Evolutionary conservation across 2,113 vertebrate species (phyloP), one percentile per base, ranked within the genome.

Genomic region (Madoqua kirkii): DNA sequence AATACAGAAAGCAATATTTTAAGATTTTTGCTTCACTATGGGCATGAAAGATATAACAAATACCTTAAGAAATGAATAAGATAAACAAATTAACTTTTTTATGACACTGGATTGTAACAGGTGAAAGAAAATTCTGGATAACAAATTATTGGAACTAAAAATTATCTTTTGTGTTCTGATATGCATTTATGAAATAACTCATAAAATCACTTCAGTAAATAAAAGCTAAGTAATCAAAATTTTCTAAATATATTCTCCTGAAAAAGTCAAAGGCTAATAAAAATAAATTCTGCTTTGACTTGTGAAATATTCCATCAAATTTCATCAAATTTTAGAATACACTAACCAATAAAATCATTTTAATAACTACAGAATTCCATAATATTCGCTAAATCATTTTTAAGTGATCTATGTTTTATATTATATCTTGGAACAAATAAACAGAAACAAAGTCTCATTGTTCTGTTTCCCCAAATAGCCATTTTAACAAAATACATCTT

Each of bases 241-340:
- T 89, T 88, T 93, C 71, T 91, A 85, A 59, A 89, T 67, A 87
- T 21, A 67, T 6, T 31, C n/a, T 54, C 13, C 17, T 74, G 25
- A 82, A 57, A 76, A 43, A 27, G 74, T n/a, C 13, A 76, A 85
- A 74, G 43, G 62, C 27, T 74, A 81, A 90, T 71, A 78, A 86
- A 86, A 76, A 74, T 76, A 92, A 83, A 96, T 71, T 88, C 14
- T 31, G 19, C 50, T 14, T 97, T 93, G 25, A 74, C 3, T 48
- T 92, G 15, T 27, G 3, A 48, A 95, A 71, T 87, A 71, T 31
- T 85, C 89, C 45, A 71, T 21, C 19, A 71, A 71, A 23, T 17
- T 86, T 36, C 25, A 94, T n/a, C 57, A 96, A 74, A 83, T 88
- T 94, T 94, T 94, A 85, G 40, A 88, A n/a, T 43, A 87, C 45